Evolutionary conservation across 2,113 vertebrate genomes (phyloP).

Genomic region (Oreochromis spilurus): DNA sequence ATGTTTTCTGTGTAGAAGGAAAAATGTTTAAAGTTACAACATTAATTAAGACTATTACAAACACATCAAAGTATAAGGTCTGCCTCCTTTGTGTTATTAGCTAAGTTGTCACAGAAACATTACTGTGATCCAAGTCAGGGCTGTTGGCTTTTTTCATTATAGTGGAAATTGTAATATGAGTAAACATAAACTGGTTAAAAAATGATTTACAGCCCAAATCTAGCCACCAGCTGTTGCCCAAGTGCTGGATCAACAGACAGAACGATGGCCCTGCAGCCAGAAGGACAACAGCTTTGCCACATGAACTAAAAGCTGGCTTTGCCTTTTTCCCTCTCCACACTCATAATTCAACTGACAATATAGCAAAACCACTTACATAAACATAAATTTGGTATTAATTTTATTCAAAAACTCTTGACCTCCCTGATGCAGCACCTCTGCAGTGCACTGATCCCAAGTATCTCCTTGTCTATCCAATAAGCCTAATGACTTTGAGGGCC

Average conservation of each 20-base stretch:
- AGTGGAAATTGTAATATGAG: not conserved
- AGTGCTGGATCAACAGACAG: not conserved
- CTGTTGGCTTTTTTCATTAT: not conserved
- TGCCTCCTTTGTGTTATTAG: not conserved
- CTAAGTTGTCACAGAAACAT: not conserved
- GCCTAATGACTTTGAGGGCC: constrained; percentile 52
- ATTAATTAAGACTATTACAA: not conserved
- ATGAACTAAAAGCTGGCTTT: not conserved
- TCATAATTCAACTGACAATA: not conserved
- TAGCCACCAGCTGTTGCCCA: not conserved
- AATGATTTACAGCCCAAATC: not conserved
- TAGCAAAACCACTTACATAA: not conserved
- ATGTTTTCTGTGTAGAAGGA: not conserved
- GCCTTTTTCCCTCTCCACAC: not conserved
- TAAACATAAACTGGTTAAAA: not conserved
- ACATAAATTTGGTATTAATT: not conserved
- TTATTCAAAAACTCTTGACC: not conserved
- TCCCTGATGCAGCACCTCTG: not conserved
- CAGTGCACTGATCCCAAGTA: constrained; percentile 20
- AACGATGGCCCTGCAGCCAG: not conserved
- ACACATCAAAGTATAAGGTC: not conserved
- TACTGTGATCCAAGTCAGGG: not conserved
- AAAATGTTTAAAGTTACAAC: not conserved
- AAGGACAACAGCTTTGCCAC: not conserved
- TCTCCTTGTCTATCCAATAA: constrained; percentile 38